Evolutionary conservation across 2,113 vertebrate genomes (phyloP).

Genomic region (Girardinichthys multiradiatus): DNA sequence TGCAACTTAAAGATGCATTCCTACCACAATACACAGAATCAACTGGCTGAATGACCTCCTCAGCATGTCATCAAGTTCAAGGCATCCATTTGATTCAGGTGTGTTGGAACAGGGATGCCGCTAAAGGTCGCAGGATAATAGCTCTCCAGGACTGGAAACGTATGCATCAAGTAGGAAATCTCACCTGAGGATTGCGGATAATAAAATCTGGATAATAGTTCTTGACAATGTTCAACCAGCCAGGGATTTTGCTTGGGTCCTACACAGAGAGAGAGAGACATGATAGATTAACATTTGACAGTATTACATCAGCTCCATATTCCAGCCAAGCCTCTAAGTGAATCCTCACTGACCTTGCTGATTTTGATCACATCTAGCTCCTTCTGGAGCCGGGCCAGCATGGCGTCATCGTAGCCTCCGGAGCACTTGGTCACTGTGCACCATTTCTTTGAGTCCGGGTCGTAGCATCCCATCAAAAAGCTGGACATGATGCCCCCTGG

Average conservation of each 20-base stretch:
- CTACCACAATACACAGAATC: too few species aligned
- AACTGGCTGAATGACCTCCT: too few species aligned
- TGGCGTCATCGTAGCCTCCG: conserved; percentile 94
- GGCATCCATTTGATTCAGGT: too few species aligned
- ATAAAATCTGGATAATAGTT: conserved; percentile 99
- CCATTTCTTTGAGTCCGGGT: conserved; percentile 91
- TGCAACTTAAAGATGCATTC: too few species aligned
- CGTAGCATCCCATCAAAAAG: conserved; percentile 98
- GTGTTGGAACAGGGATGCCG: too few species aligned
- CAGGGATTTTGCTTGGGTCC: conserved; percentile 95
- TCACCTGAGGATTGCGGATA: conserved; percentile 93
- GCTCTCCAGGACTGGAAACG: too few species aligned
- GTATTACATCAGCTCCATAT: conserved; percentile 18
- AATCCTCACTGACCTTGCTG: conserved; percentile 87
- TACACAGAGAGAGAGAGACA: conserved; percentile 59
- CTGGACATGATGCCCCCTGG: conserved; percentile 99
- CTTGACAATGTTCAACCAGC: conserved; percentile 96
- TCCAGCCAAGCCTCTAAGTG: conserved; percentile 1
- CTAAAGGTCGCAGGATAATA: neutral
- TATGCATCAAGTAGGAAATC: too few species aligned
- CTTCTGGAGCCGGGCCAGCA: conserved; percentile 90
- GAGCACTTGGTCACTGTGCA: conserved; percentile 98
- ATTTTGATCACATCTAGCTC: conserved; percentile 98
- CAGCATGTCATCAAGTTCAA: too few species aligned
- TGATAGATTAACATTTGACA: conserved; percentile 11